Evolutionary conservation across 35 echinoderm and acorn worm genomes (phyloP), one percentile per base, ranked within the genome.

Genomic region (Ophiothrix spiculata): DNA sequence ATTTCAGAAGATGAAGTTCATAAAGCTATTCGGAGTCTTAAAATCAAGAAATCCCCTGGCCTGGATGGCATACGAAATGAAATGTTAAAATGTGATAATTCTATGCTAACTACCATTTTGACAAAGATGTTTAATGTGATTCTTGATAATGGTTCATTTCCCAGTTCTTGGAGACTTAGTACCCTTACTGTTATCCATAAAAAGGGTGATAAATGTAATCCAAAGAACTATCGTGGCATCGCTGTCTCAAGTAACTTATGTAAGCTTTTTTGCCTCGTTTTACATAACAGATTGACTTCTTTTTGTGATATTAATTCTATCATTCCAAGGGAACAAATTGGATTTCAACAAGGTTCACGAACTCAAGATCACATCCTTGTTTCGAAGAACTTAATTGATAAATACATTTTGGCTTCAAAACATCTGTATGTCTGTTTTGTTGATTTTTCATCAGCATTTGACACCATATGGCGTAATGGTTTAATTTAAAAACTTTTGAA

Each of bases 401-500:
- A 49, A 19, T 49, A 49, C 19, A 49, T 49, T 49, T 49, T 19
- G 6, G 42, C 42, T 49, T 6, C 19, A 49, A 49, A 69, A 69
- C 4, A 69, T 69, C 60, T 69, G n/a, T 69, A 69, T 69, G 60
- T 69, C 29, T 69, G 60, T 69, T 69, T 69, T 69, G 60, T 69
- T 69, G 60, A 69, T 69, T 69, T 69, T 69, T 69, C 60, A 69
- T 69, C 60, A 69, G 60, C 60, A 69, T 69, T 69, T 28, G 60
- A 69, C 23, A 69, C 60, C 29, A 69, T 69, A 12, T 69, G 60
- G 60, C 60, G 60, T 25, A 69, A 69, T n/a, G 60, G 60, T 69
- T 25, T 69, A n/a, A 69, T 69, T 69, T 69, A 69, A 4, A 69
- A 69, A 69, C 60, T 69, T 69, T 69, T 69, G 1, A 6, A 69